Conservation (phyloP, 2,888 invertebrate species). For the Arenicola marina region DNA sequence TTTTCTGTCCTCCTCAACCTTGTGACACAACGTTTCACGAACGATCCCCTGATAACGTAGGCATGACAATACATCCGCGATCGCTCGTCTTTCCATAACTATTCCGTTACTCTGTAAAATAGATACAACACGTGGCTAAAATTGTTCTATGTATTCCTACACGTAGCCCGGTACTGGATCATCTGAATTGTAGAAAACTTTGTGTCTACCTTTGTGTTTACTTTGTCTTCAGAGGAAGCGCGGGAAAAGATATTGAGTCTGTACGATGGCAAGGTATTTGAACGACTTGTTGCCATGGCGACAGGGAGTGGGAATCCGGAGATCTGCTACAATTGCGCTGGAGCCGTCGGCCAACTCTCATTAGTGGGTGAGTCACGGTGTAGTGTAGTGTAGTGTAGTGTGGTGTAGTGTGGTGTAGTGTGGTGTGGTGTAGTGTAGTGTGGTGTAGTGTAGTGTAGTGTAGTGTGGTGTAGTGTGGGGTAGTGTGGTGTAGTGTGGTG, state of each 20-base stretch:
- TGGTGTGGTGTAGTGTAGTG: background rate
- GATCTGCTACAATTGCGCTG: constrained; percentile 52
- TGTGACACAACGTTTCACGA: too few species aligned
- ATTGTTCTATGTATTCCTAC: too few species aligned
- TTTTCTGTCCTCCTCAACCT: too few species aligned
- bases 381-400: background rate
- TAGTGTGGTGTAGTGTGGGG: too few species aligned
- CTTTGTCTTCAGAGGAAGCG: constrained; percentile 39
- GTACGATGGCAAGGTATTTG: constrained; percentile 34
- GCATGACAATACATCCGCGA: too few species aligned
- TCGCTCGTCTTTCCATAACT: too few species aligned
- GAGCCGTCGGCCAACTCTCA: constrained; percentile 46
- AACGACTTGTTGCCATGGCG: constrained; percentile 42
- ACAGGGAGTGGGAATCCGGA: constrained; percentile 39
- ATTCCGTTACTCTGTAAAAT: too few species aligned
- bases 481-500: too few species aligned
- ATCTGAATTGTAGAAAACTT: too few species aligned
- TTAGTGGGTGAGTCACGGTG: constrained; percentile 37
- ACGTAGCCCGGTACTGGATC: too few species aligned
- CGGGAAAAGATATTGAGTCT: constrained; percentile 35
- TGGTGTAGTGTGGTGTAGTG: background rate
- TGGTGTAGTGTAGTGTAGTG: background rate
- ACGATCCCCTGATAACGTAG: too few species aligned
- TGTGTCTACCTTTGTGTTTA: background rate
- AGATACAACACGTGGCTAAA: too few species aligned